These are phyloP conservation scores for Drosophila merina DNA, from an alignment of 2,888 invertebrate species.

Conservation along the genomic window DNA sequence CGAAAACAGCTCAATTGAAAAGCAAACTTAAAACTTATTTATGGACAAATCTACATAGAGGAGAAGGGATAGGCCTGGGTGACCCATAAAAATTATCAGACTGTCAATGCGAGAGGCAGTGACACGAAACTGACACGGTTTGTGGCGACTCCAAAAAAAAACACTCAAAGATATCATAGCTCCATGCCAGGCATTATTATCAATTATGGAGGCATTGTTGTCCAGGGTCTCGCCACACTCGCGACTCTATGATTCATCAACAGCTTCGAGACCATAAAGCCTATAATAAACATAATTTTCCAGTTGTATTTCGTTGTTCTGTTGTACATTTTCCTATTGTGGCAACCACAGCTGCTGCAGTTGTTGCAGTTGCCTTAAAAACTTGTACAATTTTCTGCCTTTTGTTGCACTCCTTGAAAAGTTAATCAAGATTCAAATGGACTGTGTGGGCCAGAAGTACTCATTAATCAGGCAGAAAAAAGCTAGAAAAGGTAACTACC, in stretches of 20 bases:
- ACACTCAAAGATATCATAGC: slow-evolving; percentile 43
- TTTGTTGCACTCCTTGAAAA: slow-evolving; percentile 43
- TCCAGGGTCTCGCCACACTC: slow-evolving; percentile 33
- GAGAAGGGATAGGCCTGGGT: slow-evolving; percentile 12
- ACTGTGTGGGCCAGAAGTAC: background rate
- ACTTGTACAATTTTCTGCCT: slow-evolving; percentile 18
- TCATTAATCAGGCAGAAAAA: background rate
- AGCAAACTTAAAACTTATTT: slow-evolving; percentile 55
- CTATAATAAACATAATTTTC: slow-evolving; percentile 38
- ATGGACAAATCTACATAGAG: slow-evolving; percentile 30
- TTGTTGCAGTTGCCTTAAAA: slow-evolving; percentile 4
- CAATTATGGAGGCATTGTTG: slow-evolving; percentile 51
- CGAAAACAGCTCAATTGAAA: slow-evolving; percentile 66
- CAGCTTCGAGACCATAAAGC: slow-evolving; percentile 11
- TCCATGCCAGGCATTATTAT: slow-evolving; percentile 45
- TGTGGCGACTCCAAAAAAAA: slow-evolving; percentile 5
- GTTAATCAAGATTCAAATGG: slow-evolving; percentile 37
- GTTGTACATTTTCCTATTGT: slow-evolving; percentile 29
- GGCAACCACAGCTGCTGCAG: slow-evolving; percentile 22
- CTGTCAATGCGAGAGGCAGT: slow-evolving; percentile 28
- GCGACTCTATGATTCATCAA: slow-evolving; percentile 42
- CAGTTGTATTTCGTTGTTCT: slow-evolving; percentile 9
- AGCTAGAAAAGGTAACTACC: background rate
- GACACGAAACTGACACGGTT: slow-evolving; percentile 22
- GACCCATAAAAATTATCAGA: slow-evolving; percentile 43